A percentile compares a stretch with the other conserved stretches of the same genome.
These are phyloP conservation scores for Amazonetta brasiliensis DNA, from an alignment of 2,797 vertebrate genomes.

Conservation along the genomic window DNA sequence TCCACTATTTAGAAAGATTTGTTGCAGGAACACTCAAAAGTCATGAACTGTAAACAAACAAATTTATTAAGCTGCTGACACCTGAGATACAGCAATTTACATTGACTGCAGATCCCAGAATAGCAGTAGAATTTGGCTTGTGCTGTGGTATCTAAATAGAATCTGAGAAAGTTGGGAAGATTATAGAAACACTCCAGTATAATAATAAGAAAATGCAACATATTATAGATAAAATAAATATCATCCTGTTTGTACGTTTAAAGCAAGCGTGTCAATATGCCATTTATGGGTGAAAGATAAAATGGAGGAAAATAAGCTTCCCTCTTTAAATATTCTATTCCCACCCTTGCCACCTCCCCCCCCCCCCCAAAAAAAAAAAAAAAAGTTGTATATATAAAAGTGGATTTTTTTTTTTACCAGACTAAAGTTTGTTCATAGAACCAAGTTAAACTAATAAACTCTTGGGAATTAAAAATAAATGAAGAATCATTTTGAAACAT, in stretches of 20 bases:
- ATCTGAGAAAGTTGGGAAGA: background rate
- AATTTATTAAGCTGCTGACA: background rate
- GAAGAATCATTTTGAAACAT: slow-evolving; percentile 8
- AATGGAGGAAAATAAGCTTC: background rate
- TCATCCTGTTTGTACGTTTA: background rate
- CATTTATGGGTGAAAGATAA: background rate
- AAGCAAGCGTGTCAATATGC: background rate
- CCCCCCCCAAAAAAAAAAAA: background rate
- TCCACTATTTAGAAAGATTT: background rate
- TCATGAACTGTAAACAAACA: background rate
- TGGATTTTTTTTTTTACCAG: background rate
- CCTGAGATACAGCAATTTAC: background rate
- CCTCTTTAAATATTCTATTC: background rate
- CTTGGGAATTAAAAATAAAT: background rate
- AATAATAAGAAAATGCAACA: background rate
- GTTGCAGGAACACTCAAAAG: background rate
- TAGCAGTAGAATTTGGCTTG: background rate
- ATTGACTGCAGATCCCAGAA: background rate
- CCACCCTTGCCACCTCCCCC: background rate
- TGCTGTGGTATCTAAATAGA: background rate
- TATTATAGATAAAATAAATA: background rate
- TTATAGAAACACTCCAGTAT: background rate
- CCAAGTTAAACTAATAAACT: background rate
- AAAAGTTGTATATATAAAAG: background rate
- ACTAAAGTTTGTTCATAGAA: background rate